Conservation (phyloP, 2,113 vertebrate genomes). For the Spilogale gracilis region DNA sequence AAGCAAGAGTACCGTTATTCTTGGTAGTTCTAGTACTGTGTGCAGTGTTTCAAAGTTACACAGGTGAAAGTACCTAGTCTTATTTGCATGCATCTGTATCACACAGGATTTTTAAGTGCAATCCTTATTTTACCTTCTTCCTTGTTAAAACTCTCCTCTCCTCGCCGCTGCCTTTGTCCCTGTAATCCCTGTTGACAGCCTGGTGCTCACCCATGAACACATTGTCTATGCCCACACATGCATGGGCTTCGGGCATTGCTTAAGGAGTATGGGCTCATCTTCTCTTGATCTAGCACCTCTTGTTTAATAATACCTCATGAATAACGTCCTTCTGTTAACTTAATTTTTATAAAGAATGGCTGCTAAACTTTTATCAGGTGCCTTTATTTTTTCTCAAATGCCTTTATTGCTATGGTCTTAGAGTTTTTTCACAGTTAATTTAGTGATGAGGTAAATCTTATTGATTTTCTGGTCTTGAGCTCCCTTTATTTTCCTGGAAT, state of each 20-base stretch:
- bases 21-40: not conserved
- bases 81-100: not conserved
- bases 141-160: not conserved
- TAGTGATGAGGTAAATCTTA: not conserved
- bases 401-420: not conserved
- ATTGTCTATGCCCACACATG: rapidly evolving
- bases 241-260: not conserved
- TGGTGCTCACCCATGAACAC: not conserved
- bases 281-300: not conserved
- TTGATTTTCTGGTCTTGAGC: not conserved
- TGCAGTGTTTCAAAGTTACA: not conserved
- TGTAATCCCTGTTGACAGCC: not conserved
- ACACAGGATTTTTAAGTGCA: not conserved
- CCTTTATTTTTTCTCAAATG: not conserved
- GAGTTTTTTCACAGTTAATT: not conserved
- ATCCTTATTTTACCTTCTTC: not conserved
- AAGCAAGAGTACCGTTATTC: not conserved
- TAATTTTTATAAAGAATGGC: not conserved
- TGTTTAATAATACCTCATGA: not conserved
- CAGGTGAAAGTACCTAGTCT: not conserved
- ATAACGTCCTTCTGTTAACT: not conserved
- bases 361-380: not conserved
- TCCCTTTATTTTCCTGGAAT: not conserved
- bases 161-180: not conserved
- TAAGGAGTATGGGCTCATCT: not conserved